Conservation (phyloP, 1,140 invertebrate species). For the Aradophagus sp. region DNA sequence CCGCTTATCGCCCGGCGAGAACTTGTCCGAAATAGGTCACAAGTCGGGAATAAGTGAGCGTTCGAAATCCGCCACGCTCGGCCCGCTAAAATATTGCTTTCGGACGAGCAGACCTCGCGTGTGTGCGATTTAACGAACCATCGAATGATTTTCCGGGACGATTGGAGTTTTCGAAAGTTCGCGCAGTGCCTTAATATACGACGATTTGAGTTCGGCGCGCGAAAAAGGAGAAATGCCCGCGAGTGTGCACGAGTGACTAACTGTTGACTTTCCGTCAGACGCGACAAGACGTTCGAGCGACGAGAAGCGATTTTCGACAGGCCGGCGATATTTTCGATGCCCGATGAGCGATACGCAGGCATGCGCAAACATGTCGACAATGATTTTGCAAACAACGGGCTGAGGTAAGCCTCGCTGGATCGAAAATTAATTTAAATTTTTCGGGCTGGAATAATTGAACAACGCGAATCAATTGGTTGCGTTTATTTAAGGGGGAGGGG, state of each 20-base stretch:
- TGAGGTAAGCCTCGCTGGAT: too few relatives aligned
- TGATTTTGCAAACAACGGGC: too few relatives aligned
- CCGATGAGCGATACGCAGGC: too few relatives aligned
- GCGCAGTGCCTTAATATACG: slow-evolving; percentile 23
- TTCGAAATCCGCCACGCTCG: slow-evolving; percentile 10
- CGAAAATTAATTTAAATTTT: too few relatives aligned
- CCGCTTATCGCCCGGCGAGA: slow-evolving; percentile 11
- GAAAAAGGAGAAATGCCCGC: slow-evolving; percentile 5
- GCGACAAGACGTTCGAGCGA: too few relatives aligned
- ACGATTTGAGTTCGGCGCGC: slow-evolving; percentile 4
- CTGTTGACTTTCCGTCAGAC: too few relatives aligned
- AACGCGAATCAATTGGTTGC: too few relatives aligned
- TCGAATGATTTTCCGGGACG: slow-evolving; percentile 37
- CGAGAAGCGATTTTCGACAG: too few relatives aligned
- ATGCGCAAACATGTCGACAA: too few relatives aligned
- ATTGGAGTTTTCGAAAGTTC: slow-evolving; percentile 22
- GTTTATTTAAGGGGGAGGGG: too few relatives aligned
- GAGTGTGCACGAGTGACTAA: slow-evolving; percentile 2
- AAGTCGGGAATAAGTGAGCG: slow-evolving; percentile 33
- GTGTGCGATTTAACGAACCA: slow-evolving; percentile 48
- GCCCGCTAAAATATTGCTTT: slow-evolving; percentile 29
- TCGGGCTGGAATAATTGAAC: too few relatives aligned
- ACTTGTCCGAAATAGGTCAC: slow-evolving; percentile 32
- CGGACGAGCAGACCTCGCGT: slow-evolving; percentile 18
- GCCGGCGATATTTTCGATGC: too few relatives aligned